Evolutionary conservation across 2,113 vertebrate genomes (phyloP).

Genomic region (Passer domesticus): DNA sequence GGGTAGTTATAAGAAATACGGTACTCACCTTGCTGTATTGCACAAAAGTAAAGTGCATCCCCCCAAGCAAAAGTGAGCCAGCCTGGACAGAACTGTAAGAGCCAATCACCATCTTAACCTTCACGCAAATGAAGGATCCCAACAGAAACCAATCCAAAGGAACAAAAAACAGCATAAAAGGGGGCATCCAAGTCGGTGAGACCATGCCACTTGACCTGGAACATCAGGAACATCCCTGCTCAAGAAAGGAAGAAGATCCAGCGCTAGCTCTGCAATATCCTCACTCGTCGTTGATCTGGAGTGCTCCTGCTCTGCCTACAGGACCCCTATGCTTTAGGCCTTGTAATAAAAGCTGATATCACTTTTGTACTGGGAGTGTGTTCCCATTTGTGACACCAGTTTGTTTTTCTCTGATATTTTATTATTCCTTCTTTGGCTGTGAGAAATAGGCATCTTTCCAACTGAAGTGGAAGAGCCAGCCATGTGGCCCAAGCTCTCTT

Average conservation of each 20-base stretch:
- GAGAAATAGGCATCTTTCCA: neutral
- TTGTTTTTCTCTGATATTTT: neutral
- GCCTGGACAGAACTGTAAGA: neutral
- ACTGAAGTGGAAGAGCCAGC: neutral
- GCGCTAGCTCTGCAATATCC: neutral
- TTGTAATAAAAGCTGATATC: neutral
- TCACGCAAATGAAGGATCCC: neutral
- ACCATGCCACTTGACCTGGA: neutral
- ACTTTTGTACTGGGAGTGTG: neutral
- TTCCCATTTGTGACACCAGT: neutral
- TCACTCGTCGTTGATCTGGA: neutral
- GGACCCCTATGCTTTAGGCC: neutral
- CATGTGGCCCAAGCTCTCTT: neutral
- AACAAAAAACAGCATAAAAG: neutral
- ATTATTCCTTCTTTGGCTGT: neutral
- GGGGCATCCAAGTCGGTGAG: neutral
- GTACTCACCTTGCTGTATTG: neutral
- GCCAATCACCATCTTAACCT: neutral
- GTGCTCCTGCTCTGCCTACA: neutral
- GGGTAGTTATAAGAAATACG: neutral
- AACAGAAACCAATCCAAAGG: neutral
- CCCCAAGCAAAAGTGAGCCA: neutral
- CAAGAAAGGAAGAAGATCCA: neutral
- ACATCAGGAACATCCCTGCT: neutral
- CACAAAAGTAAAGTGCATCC: neutral